phyloP scores from a whole-genome alignment of 2,113 vertebrate species.

The Myotis brandtii region DNA sequence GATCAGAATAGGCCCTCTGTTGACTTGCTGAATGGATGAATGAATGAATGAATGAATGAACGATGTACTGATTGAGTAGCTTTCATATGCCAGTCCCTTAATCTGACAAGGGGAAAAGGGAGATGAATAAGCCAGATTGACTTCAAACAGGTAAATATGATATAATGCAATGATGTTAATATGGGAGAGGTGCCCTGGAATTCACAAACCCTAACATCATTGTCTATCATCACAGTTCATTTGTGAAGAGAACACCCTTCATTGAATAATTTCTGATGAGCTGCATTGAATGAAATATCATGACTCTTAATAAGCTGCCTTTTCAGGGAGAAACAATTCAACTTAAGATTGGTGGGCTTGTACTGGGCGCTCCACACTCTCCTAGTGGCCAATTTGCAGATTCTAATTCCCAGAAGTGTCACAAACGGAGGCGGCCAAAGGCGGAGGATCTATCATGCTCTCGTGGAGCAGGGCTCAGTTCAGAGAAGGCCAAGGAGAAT shows the following conservation, averaged over 20 bases:
- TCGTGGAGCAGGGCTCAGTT: not conserved
- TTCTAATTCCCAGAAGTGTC: constrained; percentile 11
- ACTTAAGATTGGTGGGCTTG: not conserved
- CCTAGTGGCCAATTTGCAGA: not conserved
- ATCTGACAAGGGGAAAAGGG: not conserved
- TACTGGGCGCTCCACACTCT: not conserved
- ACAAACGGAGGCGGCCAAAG: not conserved
- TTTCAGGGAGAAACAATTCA: constrained; percentile 48
- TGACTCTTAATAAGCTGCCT: constrained; percentile 56
- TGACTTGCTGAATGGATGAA: not conserved
- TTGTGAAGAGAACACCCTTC: constrained; percentile 5
- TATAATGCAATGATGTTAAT: not conserved
- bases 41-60: not conserved
- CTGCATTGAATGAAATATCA: constrained; percentile 48
- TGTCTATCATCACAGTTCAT: not conserved
- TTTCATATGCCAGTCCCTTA: not conserved
- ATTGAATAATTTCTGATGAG: constrained; percentile 17
- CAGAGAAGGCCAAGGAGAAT: constrained; percentile 45
- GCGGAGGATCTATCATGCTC: not conserved
- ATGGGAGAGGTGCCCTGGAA: not conserved
- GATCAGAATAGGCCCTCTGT: fast-evolving
- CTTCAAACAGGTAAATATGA: not conserved
- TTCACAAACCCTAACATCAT: not conserved
- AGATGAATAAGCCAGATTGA: not conserved
- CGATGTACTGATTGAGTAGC: not conserved